These are phyloP conservation scores for Ceratina calcarata DNA, from an alignment of 1,140 invertebrate species.

Conservation along the genomic window DNA sequence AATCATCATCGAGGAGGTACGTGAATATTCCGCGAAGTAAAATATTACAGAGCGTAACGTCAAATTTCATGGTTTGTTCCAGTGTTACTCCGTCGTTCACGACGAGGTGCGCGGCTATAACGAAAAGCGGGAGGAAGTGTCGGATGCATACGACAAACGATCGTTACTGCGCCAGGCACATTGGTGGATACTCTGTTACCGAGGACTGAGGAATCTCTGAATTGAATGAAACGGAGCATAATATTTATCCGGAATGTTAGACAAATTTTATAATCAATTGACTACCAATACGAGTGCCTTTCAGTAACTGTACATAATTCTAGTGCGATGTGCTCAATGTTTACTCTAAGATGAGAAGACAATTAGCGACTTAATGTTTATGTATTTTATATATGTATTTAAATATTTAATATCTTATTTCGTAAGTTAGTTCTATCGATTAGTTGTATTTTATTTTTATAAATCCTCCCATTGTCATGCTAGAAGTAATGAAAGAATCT, in stretches of 20 bases:
- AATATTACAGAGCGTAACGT: no score
- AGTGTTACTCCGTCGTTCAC: slow-evolving; percentile 46
- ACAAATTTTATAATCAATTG: neutral
- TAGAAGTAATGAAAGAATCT: neutral
- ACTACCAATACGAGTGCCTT: no score
- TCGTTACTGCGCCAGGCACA: slow-evolving; percentile 63
- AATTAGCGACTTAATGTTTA: neutral
- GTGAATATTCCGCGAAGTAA: neutral
- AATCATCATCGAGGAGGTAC: slow-evolving; percentile 60
- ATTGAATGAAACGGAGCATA: neutral
- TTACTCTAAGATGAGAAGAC: neutral
- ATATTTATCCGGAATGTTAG: neutral
- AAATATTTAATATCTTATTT: neutral
- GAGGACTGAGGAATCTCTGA: slow-evolving; percentile 13
- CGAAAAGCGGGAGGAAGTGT: slow-evolving; percentile 64
- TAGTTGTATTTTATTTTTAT: slow-evolving; percentile 33
- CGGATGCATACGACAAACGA: slow-evolving; percentile 54
- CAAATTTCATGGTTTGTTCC: neutral
- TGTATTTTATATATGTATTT: neutral
- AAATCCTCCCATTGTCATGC: neutral
- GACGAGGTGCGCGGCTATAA: slow-evolving; percentile 51
- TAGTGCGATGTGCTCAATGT: neutral
- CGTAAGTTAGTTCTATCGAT: neutral
- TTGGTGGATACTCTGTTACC: slow-evolving; percentile 50
- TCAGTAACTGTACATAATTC: slow-evolving; percentile 10